Base-by-base conservation (phyloP, 2,888 invertebrate species). In the Nematopogon swammerdamellus region DNA sequence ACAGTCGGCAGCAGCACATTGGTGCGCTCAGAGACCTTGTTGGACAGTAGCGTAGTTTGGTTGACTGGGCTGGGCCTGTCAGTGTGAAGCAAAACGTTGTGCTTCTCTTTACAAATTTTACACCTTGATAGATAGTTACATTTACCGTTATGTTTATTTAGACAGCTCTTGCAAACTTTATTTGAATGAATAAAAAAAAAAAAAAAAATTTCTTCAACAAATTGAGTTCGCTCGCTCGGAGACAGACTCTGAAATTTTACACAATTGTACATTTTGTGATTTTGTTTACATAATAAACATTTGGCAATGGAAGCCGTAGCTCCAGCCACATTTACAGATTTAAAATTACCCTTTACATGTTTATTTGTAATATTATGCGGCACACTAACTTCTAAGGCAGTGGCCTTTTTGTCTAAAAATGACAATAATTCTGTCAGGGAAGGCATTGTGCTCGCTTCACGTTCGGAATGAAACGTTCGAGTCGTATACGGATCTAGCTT, bases 121-220 rank as follows among this genome's bases (percentile, higher is more conserved):
- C 55, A 55, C 43, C 44, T 20, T 25, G 52, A 55, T 19, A 52
- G 48, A 17, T 19, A 55, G 18, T 47, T 48, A 29, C 52, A 55
- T 48, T 53, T 53, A 1, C 48, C 50, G 2, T 10, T 6, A 45
- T 55, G 55, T 10, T 19, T 14, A 36, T 48, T 47, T 30, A 53
- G 25, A 44, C 52, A 53, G n/a, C 49, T 30, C 16, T 43, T 42
- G 29, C 55, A 54, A 16, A 53, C n/a, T n/a, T 45, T 48, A 1
- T 50, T 49, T n/a, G n/a, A n/a, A n/a, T n/a, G n/a, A n/a, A n/a
- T n/a, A n/a, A n/a, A n/a, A n/a, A n/a, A n/a, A n/a, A n/a, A n/a
- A n/a, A n/a, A n/a, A n/a, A n/a, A n/a, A n/a, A n/a, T n/a, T 2
- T 44, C 19, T 18, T 16, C 19, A 18, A 48, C 48, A 30, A 54